Conservation (phyloP, 64 coral and sea anemone genomes). For the Stichodactyla helianthus region DNA sequence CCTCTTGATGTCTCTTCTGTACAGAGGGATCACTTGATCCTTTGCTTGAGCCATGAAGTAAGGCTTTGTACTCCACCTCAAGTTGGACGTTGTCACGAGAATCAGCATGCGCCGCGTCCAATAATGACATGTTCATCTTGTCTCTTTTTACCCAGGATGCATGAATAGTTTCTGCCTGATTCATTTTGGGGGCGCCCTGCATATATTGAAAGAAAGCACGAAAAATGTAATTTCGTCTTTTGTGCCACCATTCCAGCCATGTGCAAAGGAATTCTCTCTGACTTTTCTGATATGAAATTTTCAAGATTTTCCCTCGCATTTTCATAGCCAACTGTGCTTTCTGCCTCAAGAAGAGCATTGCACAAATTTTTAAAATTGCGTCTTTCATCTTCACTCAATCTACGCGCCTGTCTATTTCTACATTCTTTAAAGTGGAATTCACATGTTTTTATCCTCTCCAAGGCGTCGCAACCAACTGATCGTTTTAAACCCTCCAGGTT, state of each 20-base stretch:
- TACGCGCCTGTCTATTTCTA: too few relatives aligned
- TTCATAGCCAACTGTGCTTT: conserved; percentile 24
- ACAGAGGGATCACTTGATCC: conserved; percentile 13
- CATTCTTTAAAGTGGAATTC: conserved; percentile 37
- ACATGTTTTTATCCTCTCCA: neutral
- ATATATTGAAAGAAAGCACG: conserved; percentile 15
- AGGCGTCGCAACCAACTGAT: neutral
- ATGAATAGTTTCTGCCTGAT: conserved; percentile 29
- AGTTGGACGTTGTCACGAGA: neutral
- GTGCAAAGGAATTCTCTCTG: neutral
- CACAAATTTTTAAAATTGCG: too few relatives aligned
- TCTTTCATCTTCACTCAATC: too few relatives aligned
- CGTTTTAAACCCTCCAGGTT: conserved; percentile 17
- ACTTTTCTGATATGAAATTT: conserved; percentile 18
- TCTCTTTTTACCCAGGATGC: too few relatives aligned
- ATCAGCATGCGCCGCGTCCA: conserved; percentile 19
- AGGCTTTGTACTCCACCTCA: conserved; percentile 23
- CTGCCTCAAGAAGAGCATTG: too few relatives aligned
- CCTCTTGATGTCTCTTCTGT: too few relatives aligned
- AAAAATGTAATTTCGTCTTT: conserved; percentile 16
- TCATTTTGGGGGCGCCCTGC: conserved; percentile 24
- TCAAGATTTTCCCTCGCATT: conserved; percentile 25
- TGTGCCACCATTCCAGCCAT: conserved; percentile 34
- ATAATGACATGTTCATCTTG: conserved; percentile 19
- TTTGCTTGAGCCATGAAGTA: neutral